phyloP scores from a whole-genome alignment of 2,888 invertebrate genomes.

The Cordylochernes scorpioides region DNA sequence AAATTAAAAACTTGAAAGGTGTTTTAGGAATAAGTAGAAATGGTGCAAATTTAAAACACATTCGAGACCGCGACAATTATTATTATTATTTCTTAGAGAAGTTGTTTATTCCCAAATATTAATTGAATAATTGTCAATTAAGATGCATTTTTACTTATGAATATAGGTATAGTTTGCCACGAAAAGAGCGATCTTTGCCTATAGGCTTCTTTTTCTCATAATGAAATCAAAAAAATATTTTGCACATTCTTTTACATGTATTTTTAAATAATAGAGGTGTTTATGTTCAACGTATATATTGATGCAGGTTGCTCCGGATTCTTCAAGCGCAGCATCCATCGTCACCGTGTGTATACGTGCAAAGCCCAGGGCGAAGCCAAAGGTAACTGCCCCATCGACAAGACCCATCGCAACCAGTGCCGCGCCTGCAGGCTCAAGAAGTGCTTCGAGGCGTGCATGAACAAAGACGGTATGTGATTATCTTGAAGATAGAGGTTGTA shows the following conservation, averaged over 20 bases:
- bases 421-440: conserved; percentile 74
- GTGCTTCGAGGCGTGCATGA: conserved; percentile 87
- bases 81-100: no score
- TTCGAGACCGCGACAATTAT: no score
- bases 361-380: conserved; percentile 61
- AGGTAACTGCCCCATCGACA: conserved; percentile 80
- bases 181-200: no score
- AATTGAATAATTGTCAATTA: no score
- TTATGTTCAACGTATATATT: not conserved
- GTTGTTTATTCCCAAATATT: no score
- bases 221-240: not conserved
- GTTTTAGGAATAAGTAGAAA: no score
- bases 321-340: conserved; percentile 82
- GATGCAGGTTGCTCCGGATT: conserved; percentile 64
- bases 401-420: conserved; percentile 85
- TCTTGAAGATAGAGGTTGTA: no score
- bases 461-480: conserved; percentile 66
- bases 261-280: not conserved
- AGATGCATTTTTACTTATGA: no score
- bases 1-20: no score
- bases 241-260: not conserved
- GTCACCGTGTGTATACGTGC: conserved; percentile 83
- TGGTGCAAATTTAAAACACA: no score
- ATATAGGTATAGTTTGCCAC: no score
- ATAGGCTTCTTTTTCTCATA: no score